phyloP scores from a whole-genome alignment of 2,797 vertebrate genomes.

The Phrynocephalus forsythii region DNA sequence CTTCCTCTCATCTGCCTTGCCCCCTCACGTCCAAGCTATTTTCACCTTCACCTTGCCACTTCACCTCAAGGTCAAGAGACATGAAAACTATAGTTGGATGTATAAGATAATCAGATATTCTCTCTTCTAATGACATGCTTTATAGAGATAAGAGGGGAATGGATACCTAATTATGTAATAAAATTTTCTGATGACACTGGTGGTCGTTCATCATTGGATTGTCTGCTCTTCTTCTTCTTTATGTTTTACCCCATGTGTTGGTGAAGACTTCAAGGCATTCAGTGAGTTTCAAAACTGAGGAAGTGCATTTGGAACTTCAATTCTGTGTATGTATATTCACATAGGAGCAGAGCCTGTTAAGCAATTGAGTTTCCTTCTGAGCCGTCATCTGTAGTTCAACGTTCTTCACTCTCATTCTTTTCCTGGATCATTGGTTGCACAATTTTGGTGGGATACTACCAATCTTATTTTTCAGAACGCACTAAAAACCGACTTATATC shows the following conservation, averaged over 20 bases:
- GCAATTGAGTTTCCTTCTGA: background rate
- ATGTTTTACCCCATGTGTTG: background rate
- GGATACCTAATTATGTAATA: background rate
- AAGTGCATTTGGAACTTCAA: background rate
- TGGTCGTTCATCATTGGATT: background rate
- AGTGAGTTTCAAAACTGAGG: background rate
- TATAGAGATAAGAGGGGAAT: background rate
- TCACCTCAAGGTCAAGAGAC: too few relatives aligned
- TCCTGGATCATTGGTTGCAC: background rate
- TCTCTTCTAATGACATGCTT: too few relatives aligned
- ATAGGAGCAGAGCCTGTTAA: background rate
- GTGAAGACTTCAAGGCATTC: background rate
- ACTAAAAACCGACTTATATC: background rate
- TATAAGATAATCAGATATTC: too few relatives aligned
- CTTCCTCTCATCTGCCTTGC: too few relatives aligned
- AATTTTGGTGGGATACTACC: background rate
- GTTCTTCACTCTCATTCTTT: background rate
- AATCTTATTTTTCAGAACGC: background rate
- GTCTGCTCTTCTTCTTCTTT: background rate
- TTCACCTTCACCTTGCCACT: too few relatives aligned
- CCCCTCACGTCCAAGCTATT: too few relatives aligned
- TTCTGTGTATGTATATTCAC: background rate
- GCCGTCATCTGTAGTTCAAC: background rate
- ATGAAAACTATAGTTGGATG: too few relatives aligned
- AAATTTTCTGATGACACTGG: background rate